These are phyloP conservation scores for Nyctalus aviator DNA, from an alignment of 2,797 vertebrate species.

Conservation along the genomic window DNA sequence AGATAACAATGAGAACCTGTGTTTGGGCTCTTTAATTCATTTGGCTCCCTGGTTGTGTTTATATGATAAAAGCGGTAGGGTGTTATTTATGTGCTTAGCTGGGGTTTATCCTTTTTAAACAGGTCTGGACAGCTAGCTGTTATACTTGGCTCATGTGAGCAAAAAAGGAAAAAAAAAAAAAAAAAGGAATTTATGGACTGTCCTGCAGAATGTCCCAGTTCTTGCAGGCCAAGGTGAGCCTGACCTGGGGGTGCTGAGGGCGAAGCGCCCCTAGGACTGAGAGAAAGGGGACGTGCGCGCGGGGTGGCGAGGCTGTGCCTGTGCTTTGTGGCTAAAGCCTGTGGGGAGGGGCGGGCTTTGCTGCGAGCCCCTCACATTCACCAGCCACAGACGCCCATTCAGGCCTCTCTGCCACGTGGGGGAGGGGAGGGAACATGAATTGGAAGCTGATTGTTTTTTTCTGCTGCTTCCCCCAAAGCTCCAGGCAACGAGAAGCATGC, in stretches of 20 bases:
- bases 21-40: conserved; percentile 54
- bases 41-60: conserved; percentile 69
- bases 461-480: conserved; percentile 56
- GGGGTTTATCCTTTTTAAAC: conserved; percentile 83
- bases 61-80: conserved; percentile 76
- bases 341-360: conserved; percentile 44
- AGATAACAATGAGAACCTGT: conserved; percentile 75
- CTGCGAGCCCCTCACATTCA: conserved; percentile 58
- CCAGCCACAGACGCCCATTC: conserved; percentile 54
- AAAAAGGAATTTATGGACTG: conserved; percentile 83
- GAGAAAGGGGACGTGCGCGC: conserved; percentile 77
- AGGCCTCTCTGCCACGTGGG: conserved; percentile 8
- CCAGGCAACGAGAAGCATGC: conserved; percentile 74
- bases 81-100: conserved; percentile 85
- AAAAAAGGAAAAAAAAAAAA: conserved; percentile 74
- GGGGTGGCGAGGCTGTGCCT: conserved; percentile 38
- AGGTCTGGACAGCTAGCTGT: conserved; percentile 87
- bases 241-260: not conserved
- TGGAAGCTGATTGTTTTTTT: conserved; percentile 61
- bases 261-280: conserved; percentile 71
- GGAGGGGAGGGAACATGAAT: conserved; percentile 69
- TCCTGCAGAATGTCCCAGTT: conserved; percentile 81
- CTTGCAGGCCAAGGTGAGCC: conserved; percentile 84
- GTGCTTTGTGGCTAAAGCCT: conserved; percentile 1
- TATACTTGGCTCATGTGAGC: conserved; percentile 83